A percentile compares a stretch with the other conserved stretches of the same genome.
Evolutionary conservation across 2,888 invertebrate genomes (phyloP).

Genomic region (Cosmopolites sordidus): DNA sequence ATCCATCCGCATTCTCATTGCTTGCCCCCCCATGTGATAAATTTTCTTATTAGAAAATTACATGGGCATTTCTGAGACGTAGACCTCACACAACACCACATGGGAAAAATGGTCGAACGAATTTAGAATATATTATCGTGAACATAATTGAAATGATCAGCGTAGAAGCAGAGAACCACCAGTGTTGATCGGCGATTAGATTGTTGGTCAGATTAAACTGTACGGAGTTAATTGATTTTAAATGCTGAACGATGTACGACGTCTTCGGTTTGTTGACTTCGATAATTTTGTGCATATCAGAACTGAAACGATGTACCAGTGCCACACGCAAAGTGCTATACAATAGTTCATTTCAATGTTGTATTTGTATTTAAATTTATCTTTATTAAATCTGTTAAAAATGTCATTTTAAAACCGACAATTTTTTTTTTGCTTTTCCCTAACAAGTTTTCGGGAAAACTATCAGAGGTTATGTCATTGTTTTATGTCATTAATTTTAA

Average conservation of each 20-base stretch:
- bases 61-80: constrained; percentile 1
- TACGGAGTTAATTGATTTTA: not conserved
- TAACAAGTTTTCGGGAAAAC: too few relatives aligned
- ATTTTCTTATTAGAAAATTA: constrained; percentile 1
- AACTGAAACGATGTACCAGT: too few relatives aligned
- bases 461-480: too few relatives aligned
- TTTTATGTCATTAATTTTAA: too few relatives aligned
- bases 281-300: too few relatives aligned
- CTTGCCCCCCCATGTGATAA: constrained; percentile 1
- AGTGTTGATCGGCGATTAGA: constrained; percentile 1
- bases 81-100: not conserved
- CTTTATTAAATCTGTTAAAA: too few relatives aligned
- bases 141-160: constrained; percentile 1
- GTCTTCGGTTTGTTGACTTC: not conserved
- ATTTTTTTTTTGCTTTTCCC: too few relatives aligned
- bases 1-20: too few relatives aligned
- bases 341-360: too few relatives aligned
- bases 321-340: too few relatives aligned
- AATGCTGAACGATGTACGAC: not conserved
- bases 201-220: not conserved
- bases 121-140: not conserved
- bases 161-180: not conserved
- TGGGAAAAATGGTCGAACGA: not conserved
- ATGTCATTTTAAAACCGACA: too few relatives aligned
- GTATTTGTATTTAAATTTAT: too few relatives aligned